Base-by-base conservation (phyloP, 2,113 vertebrate genomes). In the Osmerus mordax region DNA sequence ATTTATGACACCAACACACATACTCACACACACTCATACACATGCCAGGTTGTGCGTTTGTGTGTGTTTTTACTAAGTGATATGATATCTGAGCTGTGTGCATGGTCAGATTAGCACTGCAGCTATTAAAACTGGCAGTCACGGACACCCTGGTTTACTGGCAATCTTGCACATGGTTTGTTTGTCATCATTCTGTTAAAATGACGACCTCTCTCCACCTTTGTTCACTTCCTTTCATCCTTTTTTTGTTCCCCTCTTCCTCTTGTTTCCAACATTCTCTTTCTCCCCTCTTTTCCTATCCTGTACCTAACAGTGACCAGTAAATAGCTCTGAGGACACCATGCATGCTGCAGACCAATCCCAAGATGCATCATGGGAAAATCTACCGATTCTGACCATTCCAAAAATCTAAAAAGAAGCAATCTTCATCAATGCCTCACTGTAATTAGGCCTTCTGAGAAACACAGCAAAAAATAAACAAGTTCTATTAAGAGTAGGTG, bases 401-500 rank as follows among this genome's bases (percentile, higher is more conserved):
- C 51, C 18, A 74, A 65, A 47, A 15, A 64, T 64, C 62, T 66
- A 52, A 70, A 70, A 61, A 2, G 19, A 62, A 60, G 21, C 28
- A 18, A 60, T 59, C 65, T 4, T 56, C 52, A 69, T 54, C 70
- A 54, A 76, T 64, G 32, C 21, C 64, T 79, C 41, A 58, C 58
- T 75, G 47, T 84, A 77, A 84, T 75, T 52, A 77, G 75, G 67
- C 69, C 59, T 64, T 73, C 76, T 72, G 69, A 76, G 71, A 72
- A 67, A 67, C 55, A 66, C 62, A 53, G 19, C 47, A 77, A 58
- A 74, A 82, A 80, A 78, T 6, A 69, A 72, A 69, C 65, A 76
- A 72, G 70, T 74, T 36, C 51, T 52, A n/a, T 25, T 29, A 72
- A 25, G 59, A 71, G 41, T 56, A 68, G 18, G 9, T 75, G 79